Percentiles rank a stretch among this genome's conserved stretches.
phyloP scores from a whole-genome alignment of 2,113 vertebrate genomes.

The Noctilio leporinus region DNA sequence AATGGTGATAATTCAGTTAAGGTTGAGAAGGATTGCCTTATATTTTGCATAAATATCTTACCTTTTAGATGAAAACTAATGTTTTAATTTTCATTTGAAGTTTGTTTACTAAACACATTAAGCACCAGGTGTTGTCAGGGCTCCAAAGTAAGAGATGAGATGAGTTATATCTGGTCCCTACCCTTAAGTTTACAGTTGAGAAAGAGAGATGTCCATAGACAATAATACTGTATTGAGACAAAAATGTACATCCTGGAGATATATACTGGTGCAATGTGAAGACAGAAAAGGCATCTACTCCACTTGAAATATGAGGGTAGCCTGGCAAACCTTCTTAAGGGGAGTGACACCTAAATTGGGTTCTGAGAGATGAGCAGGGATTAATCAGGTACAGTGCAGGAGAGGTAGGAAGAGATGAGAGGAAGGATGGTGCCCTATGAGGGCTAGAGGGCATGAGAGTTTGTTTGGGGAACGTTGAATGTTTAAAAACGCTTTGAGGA shows the following conservation, averaged over 20 bases:
- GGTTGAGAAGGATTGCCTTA: not conserved
- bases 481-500: not conserved
- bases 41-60: not conserved
- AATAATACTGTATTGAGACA: not conserved
- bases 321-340: not conserved
- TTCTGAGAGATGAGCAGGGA: not conserved
- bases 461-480: not conserved
- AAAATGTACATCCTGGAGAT: not conserved
- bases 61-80: not conserved
- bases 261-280: not conserved
- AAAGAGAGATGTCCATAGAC: not conserved
- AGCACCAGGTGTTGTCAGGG: not conserved
- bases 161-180: not conserved
- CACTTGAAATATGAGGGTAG: not conserved
- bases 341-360: not conserved
- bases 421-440: not conserved
- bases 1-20: not conserved
- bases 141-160: not conserved
- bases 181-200: not conserved
- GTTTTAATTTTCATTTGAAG: slow-evolving; percentile 15
- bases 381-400: not conserved
- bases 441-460: not conserved
- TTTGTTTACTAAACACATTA: not conserved
- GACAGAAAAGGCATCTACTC: not conserved
- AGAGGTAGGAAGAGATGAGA: not conserved